Conservation (phyloP, 2,113 vertebrate species). For the Mesocricetus auratus region DNA sequence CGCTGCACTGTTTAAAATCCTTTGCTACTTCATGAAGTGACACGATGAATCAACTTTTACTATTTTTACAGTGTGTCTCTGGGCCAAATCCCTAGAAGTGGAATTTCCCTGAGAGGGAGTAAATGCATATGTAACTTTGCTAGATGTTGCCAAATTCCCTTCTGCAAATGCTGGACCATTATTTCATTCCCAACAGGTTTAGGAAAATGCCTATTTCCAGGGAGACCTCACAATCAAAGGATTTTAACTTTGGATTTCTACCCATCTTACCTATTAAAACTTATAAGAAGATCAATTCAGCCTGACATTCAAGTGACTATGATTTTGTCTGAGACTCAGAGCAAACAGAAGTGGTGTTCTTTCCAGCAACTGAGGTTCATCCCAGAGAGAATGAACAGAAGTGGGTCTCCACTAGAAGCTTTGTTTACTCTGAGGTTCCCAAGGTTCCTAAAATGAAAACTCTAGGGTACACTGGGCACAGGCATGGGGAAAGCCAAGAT, state of each 20-base stretch:
- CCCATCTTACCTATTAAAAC: not conserved
- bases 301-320: not conserved
- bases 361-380: not conserved
- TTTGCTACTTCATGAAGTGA: not conserved
- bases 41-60: not conserved
- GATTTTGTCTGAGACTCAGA: not conserved
- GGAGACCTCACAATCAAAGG: not conserved
- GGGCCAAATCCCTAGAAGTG: conserved; percentile 1
- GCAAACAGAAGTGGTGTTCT: not conserved
- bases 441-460: not conserved
- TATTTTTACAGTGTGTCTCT: not conserved
- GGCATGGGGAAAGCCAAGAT: not conserved
- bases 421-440: not conserved
- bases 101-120: not conserved
- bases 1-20: not conserved
- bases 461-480: not conserved
- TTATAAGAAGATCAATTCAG: not conserved
- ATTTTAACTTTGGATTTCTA: not conserved
- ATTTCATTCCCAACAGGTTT: not conserved
- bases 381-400: not conserved
- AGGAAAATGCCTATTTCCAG: not conserved
- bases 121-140: not conserved
- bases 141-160: not conserved
- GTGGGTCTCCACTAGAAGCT: not conserved
- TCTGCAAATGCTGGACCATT: not conserved